These are phyloP conservation scores for Hapalemur alaotrensis DNA, from an alignment of 2,797 vertebrate genomes.

Conservation along the genomic window DNA sequence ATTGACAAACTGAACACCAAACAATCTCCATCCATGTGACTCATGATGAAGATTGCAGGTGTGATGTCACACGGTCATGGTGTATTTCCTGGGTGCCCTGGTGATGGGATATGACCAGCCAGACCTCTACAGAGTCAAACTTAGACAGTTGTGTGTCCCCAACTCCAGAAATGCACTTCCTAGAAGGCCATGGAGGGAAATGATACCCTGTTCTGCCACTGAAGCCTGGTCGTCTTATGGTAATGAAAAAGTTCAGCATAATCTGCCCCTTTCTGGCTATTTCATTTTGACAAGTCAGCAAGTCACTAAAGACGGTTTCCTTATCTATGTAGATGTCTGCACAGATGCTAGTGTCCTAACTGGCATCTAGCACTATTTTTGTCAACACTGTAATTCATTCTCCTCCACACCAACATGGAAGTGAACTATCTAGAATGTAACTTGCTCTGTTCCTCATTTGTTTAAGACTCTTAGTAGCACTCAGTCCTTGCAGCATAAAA, in stretches of 20 bases:
- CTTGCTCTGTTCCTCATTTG: not conserved
- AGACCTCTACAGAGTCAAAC: not conserved
- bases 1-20: not conserved
- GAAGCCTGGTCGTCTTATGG: not conserved
- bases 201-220: not conserved
- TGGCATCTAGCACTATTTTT: not conserved
- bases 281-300: not conserved
- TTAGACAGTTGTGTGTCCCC: not conserved
- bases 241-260: not conserved
- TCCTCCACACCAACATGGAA: not conserved
- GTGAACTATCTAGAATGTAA: not conserved
- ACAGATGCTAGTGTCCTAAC: not conserved
- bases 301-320: not conserved
- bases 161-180: not conserved
- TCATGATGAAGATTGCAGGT: not conserved
- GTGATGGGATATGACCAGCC: not conserved
- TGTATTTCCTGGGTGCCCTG: not conserved
- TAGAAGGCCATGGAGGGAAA: not conserved
- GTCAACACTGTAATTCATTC: not conserved
- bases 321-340: not conserved
- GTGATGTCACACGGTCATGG: fast-evolving
- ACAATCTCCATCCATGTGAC: not conserved
- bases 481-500: not conserved
- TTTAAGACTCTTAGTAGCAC: not conserved
- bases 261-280: not conserved